Evolutionary conservation across 2,797 vertebrate genomes (phyloP).

Genomic region (Rhyacichthys aspro): DNA sequence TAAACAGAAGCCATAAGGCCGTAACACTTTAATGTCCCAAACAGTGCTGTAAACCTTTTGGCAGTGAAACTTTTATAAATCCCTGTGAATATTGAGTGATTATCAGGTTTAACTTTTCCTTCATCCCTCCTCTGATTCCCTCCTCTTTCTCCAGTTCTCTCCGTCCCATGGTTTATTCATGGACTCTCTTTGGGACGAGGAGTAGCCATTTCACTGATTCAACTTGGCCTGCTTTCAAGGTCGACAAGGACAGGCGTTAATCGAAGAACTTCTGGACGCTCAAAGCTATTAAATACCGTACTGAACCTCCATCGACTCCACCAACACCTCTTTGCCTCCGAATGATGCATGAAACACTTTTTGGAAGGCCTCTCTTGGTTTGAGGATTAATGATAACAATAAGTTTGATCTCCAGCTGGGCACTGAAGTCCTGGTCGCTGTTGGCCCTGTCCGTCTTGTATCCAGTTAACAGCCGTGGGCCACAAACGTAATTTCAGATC

Average conservation of each 20-base stretch:
- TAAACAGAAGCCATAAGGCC: no score
- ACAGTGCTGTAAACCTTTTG: no score
- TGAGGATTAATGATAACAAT: slow-evolving; percentile 26
- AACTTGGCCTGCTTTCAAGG: slow-evolving; percentile 51
- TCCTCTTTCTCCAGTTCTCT: slow-evolving; percentile 9
- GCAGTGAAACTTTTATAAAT: no score
- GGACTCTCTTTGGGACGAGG: slow-evolving; percentile 24
- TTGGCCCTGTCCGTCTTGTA: slow-evolving; percentile 4
- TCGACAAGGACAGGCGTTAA: slow-evolving; percentile 49
- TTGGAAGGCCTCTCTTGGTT: neutral
- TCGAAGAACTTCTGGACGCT: slow-evolving; percentile 41
- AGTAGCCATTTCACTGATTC: slow-evolving; percentile 42
- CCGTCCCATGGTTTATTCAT: slow-evolving; percentile 59
- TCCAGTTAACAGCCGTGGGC: slow-evolving; percentile 10
- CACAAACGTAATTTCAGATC: slow-evolving; percentile 41
- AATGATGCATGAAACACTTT: neutral
- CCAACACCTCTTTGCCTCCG: neutral
- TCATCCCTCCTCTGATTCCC: neutral
- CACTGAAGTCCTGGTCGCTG: slow-evolving; percentile 2
- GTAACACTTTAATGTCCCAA: no score
- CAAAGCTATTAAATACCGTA: slow-evolving; percentile 27
- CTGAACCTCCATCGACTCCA: slow-evolving; percentile 12
- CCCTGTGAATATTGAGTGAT: no score
- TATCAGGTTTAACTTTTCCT: slow-evolving; percentile 1
- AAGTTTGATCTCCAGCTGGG: slow-evolving; percentile 29